Conservation (phyloP, 2,888 invertebrate genomes). For the Cheilosia urbana region DNA sequence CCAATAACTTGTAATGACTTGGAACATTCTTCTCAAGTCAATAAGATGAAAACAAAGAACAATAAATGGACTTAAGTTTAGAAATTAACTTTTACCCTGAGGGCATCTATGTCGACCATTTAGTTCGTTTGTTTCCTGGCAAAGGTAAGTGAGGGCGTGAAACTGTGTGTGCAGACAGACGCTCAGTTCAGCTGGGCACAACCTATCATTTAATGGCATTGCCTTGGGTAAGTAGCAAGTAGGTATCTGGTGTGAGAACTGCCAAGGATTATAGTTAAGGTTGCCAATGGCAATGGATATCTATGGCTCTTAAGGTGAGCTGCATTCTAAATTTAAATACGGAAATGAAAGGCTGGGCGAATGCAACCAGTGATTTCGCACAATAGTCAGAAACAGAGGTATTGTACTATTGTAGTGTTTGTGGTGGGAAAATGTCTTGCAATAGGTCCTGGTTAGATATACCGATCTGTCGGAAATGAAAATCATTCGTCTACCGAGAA, state of each 20-base stretch:
- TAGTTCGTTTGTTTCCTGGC: background rate
- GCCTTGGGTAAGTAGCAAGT: background rate
- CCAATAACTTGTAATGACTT: constrained; percentile 55
- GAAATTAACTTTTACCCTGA: constrained; percentile 51
- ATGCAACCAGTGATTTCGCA: too few relatives aligned
- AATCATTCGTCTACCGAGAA: too few relatives aligned
- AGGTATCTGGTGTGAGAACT: background rate
- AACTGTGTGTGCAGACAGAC: background rate
- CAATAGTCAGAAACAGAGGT: too few relatives aligned
- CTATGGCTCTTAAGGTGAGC: too few relatives aligned
- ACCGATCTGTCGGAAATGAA: too few relatives aligned
- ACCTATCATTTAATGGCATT: background rate
- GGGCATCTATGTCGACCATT: constrained; percentile 30
- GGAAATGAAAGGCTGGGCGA: too few relatives aligned
- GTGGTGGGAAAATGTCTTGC: too few relatives aligned
- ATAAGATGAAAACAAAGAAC: constrained; percentile 35
- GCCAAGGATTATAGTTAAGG: too few relatives aligned
- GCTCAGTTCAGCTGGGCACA: background rate
- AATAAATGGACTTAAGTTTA: constrained; percentile 37
- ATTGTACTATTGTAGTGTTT: too few relatives aligned
- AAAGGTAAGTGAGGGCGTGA: constrained; percentile 14
- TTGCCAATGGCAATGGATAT: too few relatives aligned
- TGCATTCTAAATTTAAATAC: too few relatives aligned
- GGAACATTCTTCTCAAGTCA: constrained; percentile 29
- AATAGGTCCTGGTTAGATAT: too few relatives aligned